Conservation (phyloP, 1,140 invertebrate species). For the Caligus rogercresseyi region DNA sequence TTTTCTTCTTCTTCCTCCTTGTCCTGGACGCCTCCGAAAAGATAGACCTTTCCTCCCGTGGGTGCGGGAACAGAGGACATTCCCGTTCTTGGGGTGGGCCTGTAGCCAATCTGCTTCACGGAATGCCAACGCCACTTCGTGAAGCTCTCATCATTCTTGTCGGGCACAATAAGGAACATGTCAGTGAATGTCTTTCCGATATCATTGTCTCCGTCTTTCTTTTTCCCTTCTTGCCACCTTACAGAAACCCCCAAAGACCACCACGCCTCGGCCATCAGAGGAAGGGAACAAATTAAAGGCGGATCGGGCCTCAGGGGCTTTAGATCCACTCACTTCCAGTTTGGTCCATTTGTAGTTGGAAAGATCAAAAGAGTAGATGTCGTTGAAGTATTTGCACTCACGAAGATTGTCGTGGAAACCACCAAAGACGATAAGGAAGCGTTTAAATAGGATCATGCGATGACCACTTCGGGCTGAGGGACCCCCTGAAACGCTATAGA, state of each 20-base stretch:
- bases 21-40: conserved; percentile 65
- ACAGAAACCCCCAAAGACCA: conserved; percentile 73
- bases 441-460: conserved; percentile 60
- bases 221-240: conserved; percentile 37
- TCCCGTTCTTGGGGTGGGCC: conserved; percentile 47
- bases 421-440: conserved; percentile 66
- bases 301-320: conserved; percentile 23
- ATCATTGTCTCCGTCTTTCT: conserved; percentile 55
- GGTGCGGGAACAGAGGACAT: conserved; percentile 34
- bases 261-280: conserved; percentile 39
- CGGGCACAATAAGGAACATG: conserved; percentile 50
- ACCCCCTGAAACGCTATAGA: conserved; percentile 42
- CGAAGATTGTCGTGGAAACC: conserved; percentile 76
- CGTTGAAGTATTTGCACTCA: conserved; percentile 76
- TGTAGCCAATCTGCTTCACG: conserved; percentile 46
- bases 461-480: conserved; percentile 75
- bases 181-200: conserved; percentile 60
- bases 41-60: conserved; percentile 41
- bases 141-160: conserved; percentile 42
- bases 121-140: conserved; percentile 55
- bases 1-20: conserved; percentile 49
- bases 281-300: conserved; percentile 47
- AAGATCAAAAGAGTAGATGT: conserved; percentile 61
- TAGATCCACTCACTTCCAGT: conserved; percentile 34
- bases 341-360: conserved; percentile 61